A percentile compares a stretch with the other conserved stretches of the same genome.
These are phyloP conservation scores for Dendrolimus punctatus DNA, from an alignment of 1,140 invertebrate genomes.

Conservation along the genomic window DNA sequence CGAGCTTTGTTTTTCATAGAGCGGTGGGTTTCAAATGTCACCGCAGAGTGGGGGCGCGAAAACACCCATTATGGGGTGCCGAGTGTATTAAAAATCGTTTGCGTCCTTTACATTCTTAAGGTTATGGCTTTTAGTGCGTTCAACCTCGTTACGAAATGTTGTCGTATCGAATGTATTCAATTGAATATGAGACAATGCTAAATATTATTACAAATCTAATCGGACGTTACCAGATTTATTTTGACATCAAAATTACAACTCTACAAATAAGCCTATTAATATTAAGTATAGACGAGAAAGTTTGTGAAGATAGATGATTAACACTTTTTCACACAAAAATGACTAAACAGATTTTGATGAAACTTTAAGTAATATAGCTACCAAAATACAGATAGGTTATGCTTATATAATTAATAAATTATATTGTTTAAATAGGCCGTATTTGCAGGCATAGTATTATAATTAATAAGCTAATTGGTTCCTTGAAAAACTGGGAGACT, in stretches of 20 bases:
- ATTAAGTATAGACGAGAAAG: too few relatives aligned
- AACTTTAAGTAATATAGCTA: too few relatives aligned
- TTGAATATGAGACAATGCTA: constrained; percentile 6
- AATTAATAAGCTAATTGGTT: too few relatives aligned
- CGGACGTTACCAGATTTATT: constrained; percentile 2
- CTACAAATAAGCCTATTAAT: too few relatives aligned
- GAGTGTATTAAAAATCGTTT: constrained; percentile 68
- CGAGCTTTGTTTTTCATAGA: constrained; percentile 65
- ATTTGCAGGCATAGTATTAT: too few relatives aligned
- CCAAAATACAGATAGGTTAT: too few relatives aligned
- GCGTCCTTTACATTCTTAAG: constrained; percentile 65
- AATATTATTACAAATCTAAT: constrained; percentile 22
- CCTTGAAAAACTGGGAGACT: too few relatives aligned
- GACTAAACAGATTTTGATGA: too few relatives aligned
- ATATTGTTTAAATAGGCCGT: too few relatives aligned
- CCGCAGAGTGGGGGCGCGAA: constrained; percentile 59
- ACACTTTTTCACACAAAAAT: too few relatives aligned
- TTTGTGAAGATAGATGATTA: too few relatives aligned
- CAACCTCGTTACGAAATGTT: constrained; percentile 14
- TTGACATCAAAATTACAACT: neutral
- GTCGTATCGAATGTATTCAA: constrained; percentile 5
- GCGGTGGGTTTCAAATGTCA: constrained; percentile 66
- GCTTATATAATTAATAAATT: too few relatives aligned
- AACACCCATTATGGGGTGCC: constrained; percentile 58
- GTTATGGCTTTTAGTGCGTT: constrained; percentile 39